Conservation (phyloP, 2,113 vertebrate species). For the Ochotona curzoniae region DNA sequence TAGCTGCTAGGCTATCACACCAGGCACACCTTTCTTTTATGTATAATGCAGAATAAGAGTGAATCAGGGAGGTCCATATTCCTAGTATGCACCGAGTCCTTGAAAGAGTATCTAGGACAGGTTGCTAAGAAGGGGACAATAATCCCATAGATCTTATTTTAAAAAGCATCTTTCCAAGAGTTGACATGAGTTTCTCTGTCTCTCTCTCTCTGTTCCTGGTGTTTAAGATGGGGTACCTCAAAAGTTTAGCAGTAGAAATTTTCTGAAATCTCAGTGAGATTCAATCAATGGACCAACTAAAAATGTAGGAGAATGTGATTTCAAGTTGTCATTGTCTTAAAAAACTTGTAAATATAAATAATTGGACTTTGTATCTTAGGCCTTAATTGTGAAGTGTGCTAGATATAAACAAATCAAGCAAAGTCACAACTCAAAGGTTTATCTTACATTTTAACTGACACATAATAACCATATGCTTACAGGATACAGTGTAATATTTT, state of each 20-base stretch:
- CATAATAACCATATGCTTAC: neutral
- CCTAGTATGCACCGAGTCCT: neutral
- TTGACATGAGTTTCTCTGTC: neutral
- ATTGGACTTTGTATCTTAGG: neutral
- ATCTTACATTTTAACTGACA: neutral
- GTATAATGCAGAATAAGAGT: neutral
- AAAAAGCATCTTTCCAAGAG: neutral
- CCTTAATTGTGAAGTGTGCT: neutral
- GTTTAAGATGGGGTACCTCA: neutral
- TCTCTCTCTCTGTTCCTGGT: neutral
- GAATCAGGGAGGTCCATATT: neutral
- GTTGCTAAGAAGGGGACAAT: neutral
- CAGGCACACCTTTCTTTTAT: neutral
- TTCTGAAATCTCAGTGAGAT: neutral
- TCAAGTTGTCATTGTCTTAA: neutral
- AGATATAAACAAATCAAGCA: neutral
- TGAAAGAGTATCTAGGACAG: neutral
- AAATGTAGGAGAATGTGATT: neutral
- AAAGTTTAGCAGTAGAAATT: neutral
- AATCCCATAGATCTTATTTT: neutral
- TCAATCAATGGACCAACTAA: slow-evolving; percentile 9
- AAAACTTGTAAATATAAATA: neutral
- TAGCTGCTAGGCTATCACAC: too few relatives aligned
- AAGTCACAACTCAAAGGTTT: neutral
- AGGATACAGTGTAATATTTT: neutral